These are phyloP conservation scores for Eospalax fontanierii DNA, from an alignment of 2,797 vertebrate species.

Conservation along the genomic window DNA sequence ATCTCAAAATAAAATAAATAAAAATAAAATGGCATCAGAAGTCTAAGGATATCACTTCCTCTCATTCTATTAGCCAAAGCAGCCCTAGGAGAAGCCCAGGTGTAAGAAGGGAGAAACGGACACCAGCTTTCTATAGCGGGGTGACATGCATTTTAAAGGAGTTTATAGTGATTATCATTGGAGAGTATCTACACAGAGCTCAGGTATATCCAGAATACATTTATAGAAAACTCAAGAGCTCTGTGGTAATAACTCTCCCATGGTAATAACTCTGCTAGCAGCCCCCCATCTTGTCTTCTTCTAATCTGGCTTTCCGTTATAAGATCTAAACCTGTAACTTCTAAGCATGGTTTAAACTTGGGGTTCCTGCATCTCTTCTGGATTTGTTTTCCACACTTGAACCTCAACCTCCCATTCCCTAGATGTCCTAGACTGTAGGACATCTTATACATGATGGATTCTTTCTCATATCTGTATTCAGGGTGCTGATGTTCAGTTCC, in stretches of 20 bases:
- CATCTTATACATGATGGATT: background rate
- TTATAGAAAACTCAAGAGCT: background rate
- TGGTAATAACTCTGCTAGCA: background rate
- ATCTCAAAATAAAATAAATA: too few relatives aligned
- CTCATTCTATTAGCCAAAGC: background rate
- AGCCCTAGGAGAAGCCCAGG: background rate
- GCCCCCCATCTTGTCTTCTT: constrained; percentile 32
- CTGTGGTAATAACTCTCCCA: background rate
- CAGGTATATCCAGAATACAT: background rate
- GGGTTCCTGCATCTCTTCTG: background rate
- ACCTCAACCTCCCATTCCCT: background rate
- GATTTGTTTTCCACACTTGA: background rate
- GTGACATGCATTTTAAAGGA: background rate
- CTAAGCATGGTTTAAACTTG: background rate
- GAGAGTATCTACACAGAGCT: background rate
- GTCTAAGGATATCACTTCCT: background rate
- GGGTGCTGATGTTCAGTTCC: background rate
- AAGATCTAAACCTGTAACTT: background rate
- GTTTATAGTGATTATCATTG: background rate
- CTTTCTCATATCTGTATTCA: background rate
- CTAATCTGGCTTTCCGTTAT: background rate
- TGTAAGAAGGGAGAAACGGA: background rate
- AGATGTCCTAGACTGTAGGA: background rate
- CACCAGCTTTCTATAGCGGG: background rate
- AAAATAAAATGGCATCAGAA: background rate